Conservation (phyloP, 2,888 invertebrate species). For the Hipparchia sbordonii region DNA sequence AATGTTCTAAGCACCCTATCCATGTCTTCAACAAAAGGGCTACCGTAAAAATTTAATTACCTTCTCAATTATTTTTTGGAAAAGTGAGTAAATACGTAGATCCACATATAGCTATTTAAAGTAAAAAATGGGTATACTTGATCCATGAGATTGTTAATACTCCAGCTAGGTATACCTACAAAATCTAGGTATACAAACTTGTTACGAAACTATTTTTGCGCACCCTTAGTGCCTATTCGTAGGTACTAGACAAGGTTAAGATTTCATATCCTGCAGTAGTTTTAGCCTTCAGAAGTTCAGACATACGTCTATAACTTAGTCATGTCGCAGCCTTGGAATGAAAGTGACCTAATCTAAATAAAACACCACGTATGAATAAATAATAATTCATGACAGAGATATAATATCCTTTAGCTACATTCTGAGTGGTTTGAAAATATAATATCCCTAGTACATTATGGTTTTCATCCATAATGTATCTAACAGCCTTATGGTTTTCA, state of each 20-base stretch:
- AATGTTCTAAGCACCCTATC: no score
- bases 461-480: no score
- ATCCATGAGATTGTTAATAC: no score
- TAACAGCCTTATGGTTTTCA: no score
- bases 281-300: conserved; percentile 45
- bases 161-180: no score
- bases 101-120: no score
- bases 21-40: no score
- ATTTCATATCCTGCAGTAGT: conserved; percentile 48
- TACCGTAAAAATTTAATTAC: no score
- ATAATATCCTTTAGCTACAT: not conserved
- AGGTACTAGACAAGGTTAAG: conserved; percentile 40
- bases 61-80: no score
- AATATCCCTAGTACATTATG: no score
- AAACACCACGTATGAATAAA: not conserved
- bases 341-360: not conserved
- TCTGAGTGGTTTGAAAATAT: not conserved
- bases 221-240: not conserved
- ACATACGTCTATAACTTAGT: conserved; percentile 25
- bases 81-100: no score
- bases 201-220: conserved; percentile 7
- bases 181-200: not conserved
- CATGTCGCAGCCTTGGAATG: conserved; percentile 12
- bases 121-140: no score
- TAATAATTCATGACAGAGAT: not conserved